Conservation (phyloP, 1,140 invertebrate genomes). For the Heterodera schachtii region DNA sequence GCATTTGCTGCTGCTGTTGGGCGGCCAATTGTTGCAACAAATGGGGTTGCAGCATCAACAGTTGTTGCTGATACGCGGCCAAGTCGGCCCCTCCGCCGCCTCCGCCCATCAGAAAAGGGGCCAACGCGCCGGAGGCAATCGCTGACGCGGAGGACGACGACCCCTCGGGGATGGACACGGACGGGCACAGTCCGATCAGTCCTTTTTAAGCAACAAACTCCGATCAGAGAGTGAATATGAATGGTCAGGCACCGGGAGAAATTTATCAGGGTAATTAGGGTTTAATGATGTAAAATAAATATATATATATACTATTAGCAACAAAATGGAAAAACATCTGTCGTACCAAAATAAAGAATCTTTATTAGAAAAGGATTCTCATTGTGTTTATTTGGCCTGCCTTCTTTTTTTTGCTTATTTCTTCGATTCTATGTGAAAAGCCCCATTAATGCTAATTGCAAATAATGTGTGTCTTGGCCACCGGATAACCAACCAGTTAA, state of each 20-base stretch:
- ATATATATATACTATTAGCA: too few species aligned
- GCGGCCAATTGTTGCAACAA: neutral
- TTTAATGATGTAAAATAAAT: too few species aligned
- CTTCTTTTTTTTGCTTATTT: too few species aligned
- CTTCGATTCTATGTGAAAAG: too few species aligned
- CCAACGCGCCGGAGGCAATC: neutral
- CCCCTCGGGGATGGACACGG: neutral
- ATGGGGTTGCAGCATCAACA: slow-evolving; percentile 10
- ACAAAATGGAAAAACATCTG: too few species aligned
- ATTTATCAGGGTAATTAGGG: too few species aligned
- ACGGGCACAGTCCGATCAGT: neutral
- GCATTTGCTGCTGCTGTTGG: slow-evolving; percentile 1
- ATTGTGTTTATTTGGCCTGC: too few species aligned
- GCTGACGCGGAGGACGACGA: neutral
- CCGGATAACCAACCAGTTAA: neutral
- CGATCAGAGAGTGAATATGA: too few species aligned
- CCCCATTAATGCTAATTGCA: neutral
- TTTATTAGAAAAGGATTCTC: too few species aligned
- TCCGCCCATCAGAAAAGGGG: neutral
- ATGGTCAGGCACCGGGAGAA: too few species aligned
- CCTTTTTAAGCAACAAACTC: neutral
- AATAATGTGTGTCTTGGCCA: neutral
- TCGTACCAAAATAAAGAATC: too few species aligned
- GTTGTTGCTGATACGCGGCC: slow-evolving; percentile 2
- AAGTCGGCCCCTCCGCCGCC: neutral